phyloP scores from a whole-genome alignment of 2,113 vertebrate genomes.

The Notothenia coriiceps region DNA sequence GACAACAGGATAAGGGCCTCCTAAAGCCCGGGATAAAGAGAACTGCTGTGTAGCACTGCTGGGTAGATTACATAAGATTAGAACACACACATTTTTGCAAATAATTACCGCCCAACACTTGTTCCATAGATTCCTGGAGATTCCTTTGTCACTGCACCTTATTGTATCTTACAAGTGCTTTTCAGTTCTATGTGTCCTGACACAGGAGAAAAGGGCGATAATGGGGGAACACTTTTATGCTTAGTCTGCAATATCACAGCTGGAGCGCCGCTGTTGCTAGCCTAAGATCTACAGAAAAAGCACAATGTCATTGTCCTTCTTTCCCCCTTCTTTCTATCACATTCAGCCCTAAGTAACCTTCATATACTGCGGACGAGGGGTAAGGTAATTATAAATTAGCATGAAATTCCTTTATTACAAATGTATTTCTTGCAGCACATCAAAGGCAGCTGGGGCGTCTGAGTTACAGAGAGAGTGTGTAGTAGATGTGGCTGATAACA shows the following conservation, averaged over 20 bases:
- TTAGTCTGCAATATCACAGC: constrained; percentile 41
- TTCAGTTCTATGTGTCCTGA: constrained; percentile 24
- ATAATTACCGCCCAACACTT: constrained; percentile 44
- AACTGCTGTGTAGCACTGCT: constrained; percentile 38
- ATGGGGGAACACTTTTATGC: constrained; percentile 44
- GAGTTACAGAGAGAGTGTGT: constrained; percentile 12
- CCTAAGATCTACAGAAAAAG: constrained; percentile 25
- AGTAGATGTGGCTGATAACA: constrained; percentile 52
- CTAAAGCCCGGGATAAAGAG: constrained; percentile 61
- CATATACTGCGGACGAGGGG: constrained; percentile 24
- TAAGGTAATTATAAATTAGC: constrained; percentile 44
- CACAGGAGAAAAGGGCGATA: constrained; percentile 26
- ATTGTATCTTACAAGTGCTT: constrained; percentile 3
- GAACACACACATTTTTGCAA: constrained; percentile 34
- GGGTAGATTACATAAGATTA: constrained; percentile 67
- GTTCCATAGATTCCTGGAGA: constrained; percentile 20
- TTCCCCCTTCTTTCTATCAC: constrained; percentile 1
- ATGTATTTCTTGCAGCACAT: constrained; percentile 47
- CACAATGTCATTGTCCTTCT: constrained; percentile 29
- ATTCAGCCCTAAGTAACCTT: constrained; percentile 40
- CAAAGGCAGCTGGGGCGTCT: constrained; percentile 39
- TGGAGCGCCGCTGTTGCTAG: constrained; percentile 21
- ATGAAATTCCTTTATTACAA: constrained; percentile 59
- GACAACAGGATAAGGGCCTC: constrained; percentile 30
- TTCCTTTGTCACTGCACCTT: constrained; percentile 2